These are phyloP conservation scores for Cirrhinus molitorella DNA, from an alignment of 2,797 vertebrate species.

Conservation along the genomic window DNA sequence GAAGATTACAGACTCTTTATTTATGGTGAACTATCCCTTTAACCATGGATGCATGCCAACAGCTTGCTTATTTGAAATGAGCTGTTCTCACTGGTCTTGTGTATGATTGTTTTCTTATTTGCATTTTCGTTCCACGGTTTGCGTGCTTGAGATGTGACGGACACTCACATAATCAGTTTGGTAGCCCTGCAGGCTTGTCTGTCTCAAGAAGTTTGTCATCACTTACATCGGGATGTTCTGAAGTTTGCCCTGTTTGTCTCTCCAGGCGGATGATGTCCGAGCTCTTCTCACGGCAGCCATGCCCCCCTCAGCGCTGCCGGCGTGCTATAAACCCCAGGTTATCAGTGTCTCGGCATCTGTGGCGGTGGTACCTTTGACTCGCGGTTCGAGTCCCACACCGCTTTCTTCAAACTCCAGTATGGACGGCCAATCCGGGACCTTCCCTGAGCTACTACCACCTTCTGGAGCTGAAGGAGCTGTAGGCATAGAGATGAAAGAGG, in stretches of 20 bases:
- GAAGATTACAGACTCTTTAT: background rate
- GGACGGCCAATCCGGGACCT: constrained; percentile 15
- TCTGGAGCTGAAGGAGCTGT: constrained; percentile 85
- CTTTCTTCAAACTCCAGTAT: constrained; percentile 64
- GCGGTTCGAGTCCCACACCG: constrained; percentile 62
- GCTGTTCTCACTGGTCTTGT: constrained; percentile 2
- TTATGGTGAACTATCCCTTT: background rate
- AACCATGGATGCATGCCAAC: background rate
- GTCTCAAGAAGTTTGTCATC: background rate
- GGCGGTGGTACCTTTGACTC: constrained; percentile 82
- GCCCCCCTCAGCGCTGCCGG: constrained; percentile 94
- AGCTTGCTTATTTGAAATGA: background rate
- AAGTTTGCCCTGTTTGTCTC: background rate
- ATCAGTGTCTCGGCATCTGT: constrained; percentile 89
- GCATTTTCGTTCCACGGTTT: background rate
- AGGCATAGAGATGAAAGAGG: constrained; percentile 82
- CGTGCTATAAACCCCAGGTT: constrained; percentile 93
- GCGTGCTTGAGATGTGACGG: constrained; percentile 8
- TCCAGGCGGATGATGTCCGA: constrained; percentile 93
- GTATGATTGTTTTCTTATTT: background rate
- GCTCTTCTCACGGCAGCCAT: constrained; percentile 95
- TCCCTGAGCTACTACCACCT: constrained; percentile 33
- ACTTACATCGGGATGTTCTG: background rate
- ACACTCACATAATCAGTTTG: background rate
- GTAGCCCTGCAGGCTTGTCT: background rate